Conservation (phyloP, 2,797 vertebrate genomes). For the Accipiter minullus region DNA sequence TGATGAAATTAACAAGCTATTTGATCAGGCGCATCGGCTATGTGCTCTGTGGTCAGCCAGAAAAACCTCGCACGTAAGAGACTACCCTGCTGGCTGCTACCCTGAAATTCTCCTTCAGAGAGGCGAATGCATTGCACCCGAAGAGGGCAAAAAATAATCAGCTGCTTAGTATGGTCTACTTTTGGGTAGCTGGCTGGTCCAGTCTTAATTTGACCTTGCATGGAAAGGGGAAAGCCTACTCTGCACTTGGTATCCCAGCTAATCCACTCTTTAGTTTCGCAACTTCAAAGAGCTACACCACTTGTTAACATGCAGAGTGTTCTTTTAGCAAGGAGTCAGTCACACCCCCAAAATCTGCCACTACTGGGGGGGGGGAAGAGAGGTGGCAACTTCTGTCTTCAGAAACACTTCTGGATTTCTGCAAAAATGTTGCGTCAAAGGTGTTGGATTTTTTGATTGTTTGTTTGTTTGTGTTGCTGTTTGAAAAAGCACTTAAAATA, state of each 20-base stretch:
- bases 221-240: slow-evolving; percentile 65
- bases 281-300: slow-evolving; percentile 61
- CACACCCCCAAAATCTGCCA: slow-evolving; percentile 29
- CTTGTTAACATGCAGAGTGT: slow-evolving; percentile 35
- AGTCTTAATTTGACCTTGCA: slow-evolving; percentile 71
- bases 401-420: background rate
- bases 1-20: slow-evolving; percentile 90
- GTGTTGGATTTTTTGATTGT: background rate
- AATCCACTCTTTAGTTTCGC: slow-evolving; percentile 60
- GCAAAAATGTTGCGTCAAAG: background rate
- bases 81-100: slow-evolving; percentile 48
- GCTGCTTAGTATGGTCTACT: slow-evolving; percentile 53
- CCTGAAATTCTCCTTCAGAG: slow-evolving; percentile 53
- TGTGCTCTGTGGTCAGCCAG: slow-evolving; percentile 66
- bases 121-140: background rate
- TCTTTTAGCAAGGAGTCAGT: slow-evolving; percentile 41
- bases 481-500: background rate
- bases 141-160: slow-evolving; percentile 59
- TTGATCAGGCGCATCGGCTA: slow-evolving; percentile 75
- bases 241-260: slow-evolving; percentile 39
- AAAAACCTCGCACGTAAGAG: slow-evolving; percentile 65
- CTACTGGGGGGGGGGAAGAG: background rate
- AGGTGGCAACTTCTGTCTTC: background rate
- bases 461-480: background rate
- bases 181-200: slow-evolving; percentile 51